phyloP scores from a whole-genome alignment of 2,888 invertebrate genomes.

The Sabellastarte sp. region DNA sequence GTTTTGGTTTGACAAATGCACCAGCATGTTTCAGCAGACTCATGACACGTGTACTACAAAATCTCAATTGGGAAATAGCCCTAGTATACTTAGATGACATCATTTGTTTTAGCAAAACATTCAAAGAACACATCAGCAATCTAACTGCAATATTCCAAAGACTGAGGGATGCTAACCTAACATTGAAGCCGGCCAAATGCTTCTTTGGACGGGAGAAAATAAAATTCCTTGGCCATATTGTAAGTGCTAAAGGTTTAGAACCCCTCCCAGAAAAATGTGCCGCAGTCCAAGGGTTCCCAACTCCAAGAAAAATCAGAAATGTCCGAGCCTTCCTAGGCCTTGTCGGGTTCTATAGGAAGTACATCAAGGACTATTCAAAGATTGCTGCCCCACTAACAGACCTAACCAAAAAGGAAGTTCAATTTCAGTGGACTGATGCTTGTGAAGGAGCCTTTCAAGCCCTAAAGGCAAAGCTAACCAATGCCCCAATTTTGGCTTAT shows the following conservation, averaged over 20 bases:
- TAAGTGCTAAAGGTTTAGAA: neutral
- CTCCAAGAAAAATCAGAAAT: neutral
- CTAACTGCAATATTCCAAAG: neutral
- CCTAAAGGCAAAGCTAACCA: too few relatives aligned
- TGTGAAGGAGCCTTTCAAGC: neutral
- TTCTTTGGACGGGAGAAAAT: neutral
- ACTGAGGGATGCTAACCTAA: neutral
- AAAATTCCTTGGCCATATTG: slow-evolving; percentile 1
- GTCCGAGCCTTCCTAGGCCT: neutral
- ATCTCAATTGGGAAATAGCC: neutral
- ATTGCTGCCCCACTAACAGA: neutral
- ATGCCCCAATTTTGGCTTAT: slow-evolving; percentile 3
- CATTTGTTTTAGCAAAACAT: neutral
- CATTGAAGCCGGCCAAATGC: neutral
- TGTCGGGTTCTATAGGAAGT: neutral
- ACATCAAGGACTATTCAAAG: neutral
- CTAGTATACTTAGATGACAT: slow-evolving; percentile 1
- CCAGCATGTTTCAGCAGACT: neutral
- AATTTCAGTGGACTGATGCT: neutral
- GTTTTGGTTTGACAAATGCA: slow-evolving; percentile 2
- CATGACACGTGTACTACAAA: neutral
- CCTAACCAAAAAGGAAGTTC: neutral
- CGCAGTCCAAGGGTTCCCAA: neutral
- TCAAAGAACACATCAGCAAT: neutral
- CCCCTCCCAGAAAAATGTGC: neutral